phyloP scores from a whole-genome alignment of 2,113 vertebrate genomes.

The Solea solea region DNA sequence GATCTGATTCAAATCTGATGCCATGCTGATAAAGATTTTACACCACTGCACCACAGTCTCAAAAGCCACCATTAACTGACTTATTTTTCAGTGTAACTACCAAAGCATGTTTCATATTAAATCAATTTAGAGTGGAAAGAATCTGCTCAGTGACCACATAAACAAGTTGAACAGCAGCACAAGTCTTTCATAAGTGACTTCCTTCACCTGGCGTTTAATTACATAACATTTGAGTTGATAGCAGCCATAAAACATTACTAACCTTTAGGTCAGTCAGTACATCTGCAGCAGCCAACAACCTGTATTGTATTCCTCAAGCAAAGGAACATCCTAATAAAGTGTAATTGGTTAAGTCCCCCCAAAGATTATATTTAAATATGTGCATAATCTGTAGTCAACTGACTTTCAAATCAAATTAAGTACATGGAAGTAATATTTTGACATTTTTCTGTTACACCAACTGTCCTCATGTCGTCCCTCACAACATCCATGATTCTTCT shows the following conservation, averaged over 20 bases:
- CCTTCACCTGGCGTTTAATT: slow-evolving; percentile 15
- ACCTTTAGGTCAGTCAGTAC: neutral
- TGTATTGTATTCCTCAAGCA: too few species aligned
- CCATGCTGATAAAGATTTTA: neutral
- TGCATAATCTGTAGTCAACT: too few species aligned
- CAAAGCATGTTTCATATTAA: slow-evolving; percentile 30
- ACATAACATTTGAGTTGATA: slow-evolving; percentile 14
- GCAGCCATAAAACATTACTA: slow-evolving; percentile 24
- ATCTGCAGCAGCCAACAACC: neutral
- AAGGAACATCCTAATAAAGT: too few species aligned
- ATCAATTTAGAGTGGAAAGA: slow-evolving; percentile 6
- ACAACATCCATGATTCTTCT: too few species aligned
- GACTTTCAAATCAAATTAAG: too few species aligned
- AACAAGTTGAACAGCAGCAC: neutral
- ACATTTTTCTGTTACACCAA: too few species aligned
- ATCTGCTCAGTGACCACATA: slow-evolving; percentile 9
- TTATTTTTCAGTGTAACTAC: slow-evolving; percentile 17
- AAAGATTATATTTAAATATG: too few species aligned
- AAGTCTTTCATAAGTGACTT: slow-evolving; percentile 6
- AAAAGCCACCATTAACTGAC: slow-evolving; percentile 3
- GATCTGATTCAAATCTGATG: neutral
- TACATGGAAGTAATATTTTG: too few species aligned
- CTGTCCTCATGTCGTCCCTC: too few species aligned
- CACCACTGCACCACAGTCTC: neutral
- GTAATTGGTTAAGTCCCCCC: too few species aligned